A percentile compares a stretch with the other conserved stretches of the same genome.
These are phyloP conservation scores for Macrophya alboannulata DNA, from an alignment of 2,888 invertebrate species.

Conservation along the genomic window DNA sequence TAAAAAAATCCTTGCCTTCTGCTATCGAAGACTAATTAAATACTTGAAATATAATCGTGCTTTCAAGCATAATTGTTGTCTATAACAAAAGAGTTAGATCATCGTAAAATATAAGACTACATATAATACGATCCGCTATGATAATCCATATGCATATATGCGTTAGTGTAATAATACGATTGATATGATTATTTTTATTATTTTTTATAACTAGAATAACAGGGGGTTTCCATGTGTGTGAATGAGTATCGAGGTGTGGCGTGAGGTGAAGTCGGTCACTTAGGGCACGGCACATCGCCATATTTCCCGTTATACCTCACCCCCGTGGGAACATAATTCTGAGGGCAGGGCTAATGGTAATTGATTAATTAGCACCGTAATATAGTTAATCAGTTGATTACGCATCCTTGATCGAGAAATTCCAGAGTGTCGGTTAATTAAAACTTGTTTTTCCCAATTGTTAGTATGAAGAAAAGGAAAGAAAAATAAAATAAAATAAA, in stretches of 20 bases:
- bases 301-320: conserved; percentile 10
- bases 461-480: background rate
- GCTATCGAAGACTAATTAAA: background rate
- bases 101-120: background rate
- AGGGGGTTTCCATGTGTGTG: background rate
- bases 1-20: background rate
- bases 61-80: background rate
- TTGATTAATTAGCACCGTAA: conserved; percentile 59
- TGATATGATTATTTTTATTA: conserved; percentile 10
- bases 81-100: background rate
- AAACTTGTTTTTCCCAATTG: conserved; percentile 36
- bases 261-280: conserved; percentile 35
- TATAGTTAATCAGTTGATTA: conserved; percentile 57
- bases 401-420: conserved; percentile 51
- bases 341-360: conserved; percentile 55
- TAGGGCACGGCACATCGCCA: conserved; percentile 13
- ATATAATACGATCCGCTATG: background rate
- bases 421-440: conserved; percentile 45
- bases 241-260: conserved; percentile 3
- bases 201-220: background rate
- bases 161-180: background rate
- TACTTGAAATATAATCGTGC: background rate
- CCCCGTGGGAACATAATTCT: conserved; percentile 42
- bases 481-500: background rate
- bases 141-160: background rate